phyloP scores from a whole-genome alignment of 1,140 invertebrate genomes.

The Euglossa dilemma region DNA sequence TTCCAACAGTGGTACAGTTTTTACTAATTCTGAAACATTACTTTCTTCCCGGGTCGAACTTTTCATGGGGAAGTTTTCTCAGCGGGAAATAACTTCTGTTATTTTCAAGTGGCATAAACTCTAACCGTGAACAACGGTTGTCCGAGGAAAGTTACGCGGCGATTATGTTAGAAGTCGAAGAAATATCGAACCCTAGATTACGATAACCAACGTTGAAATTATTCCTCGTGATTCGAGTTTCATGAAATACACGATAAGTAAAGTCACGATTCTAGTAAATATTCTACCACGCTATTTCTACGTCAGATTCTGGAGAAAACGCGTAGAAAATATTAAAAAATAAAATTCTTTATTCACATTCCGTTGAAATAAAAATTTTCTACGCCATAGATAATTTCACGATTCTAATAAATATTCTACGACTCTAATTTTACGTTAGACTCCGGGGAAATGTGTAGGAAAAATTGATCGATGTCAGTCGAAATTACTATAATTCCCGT shows the following conservation, averaged over 20 bases:
- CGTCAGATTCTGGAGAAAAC: too few relatives aligned
- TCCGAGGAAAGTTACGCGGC: not conserved
- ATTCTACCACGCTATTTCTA: too few relatives aligned
- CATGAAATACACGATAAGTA: not conserved
- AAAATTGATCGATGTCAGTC: too few relatives aligned
- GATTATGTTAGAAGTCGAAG: not conserved
- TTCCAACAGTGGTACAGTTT: conserved; percentile 17
- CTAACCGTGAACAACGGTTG: conserved; percentile 1
- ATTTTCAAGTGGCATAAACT: conserved; percentile 11
- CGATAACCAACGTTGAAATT: not conserved
- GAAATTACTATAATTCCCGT: too few relatives aligned
- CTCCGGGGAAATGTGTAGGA: too few relatives aligned
- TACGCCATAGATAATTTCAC: too few relatives aligned
- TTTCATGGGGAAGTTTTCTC: conserved; percentile 34
- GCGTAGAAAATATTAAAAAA: too few relatives aligned
- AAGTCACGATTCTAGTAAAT: not conserved
- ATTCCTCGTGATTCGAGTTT: not conserved
- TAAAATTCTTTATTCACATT: too few relatives aligned
- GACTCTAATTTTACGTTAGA: too few relatives aligned
- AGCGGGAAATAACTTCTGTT: conserved; percentile 16
- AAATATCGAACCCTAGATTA: not conserved
- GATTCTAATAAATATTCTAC: too few relatives aligned
- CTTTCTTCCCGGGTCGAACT: conserved; percentile 43
- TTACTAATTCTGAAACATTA: conserved; percentile 47
- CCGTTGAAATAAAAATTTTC: too few relatives aligned